Evolutionary conservation across 2,113 vertebrate species (phyloP), one percentile per base, ranked within the genome.

Genomic region (Aramus guarauna): DNA sequence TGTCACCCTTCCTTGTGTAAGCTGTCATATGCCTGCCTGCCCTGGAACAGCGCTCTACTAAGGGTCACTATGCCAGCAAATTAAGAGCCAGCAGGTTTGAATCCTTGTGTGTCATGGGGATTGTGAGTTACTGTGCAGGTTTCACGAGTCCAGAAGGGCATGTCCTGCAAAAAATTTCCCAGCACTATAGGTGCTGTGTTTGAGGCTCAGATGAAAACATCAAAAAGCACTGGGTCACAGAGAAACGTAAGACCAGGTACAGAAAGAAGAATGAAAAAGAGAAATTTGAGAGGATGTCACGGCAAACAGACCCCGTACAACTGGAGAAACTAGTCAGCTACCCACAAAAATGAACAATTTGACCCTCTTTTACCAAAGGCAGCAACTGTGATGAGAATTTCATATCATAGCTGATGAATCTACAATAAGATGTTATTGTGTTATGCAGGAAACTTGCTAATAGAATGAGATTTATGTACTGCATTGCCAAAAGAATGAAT

Each of bases 401-500:
- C 24, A 14, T 76, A 39, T n/a, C 10, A 75, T 2, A 87, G 73
- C 3, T 34, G 50, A 79, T 71, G 48, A 74, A 94, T 63, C 55
- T 63, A 11, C 73, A 94, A 89, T 12, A 92, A 45, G 52, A 43
- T 47, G 32, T 5, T 78, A 80, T n/a, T 88, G 15, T 69, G 59
- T 66, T 92, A 82, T 72, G 27, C 50, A 92, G 55, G 45, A 71
- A 92, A 71, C 21, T 82, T 78, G 39, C 50, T 91, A 87, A 92
- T 6, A 90, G 69, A 76, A 93, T 71, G 73, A 94, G 43, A 94
- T 92, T 96, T 94, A 85, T 73, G 89, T 74, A 90, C 7, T 74
- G 21, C 59, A 90, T 95, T 94, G 87, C 15, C 48, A 92, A 94
- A 97, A 92, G 15, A 55, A 55, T 45, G 81, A 94, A 86, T 76